Evolutionary conservation across 2,797 vertebrate genomes (phyloP), one percentile per base, ranked within the genome.

Genomic region (Pseudotriccus pelzelni): DNA sequence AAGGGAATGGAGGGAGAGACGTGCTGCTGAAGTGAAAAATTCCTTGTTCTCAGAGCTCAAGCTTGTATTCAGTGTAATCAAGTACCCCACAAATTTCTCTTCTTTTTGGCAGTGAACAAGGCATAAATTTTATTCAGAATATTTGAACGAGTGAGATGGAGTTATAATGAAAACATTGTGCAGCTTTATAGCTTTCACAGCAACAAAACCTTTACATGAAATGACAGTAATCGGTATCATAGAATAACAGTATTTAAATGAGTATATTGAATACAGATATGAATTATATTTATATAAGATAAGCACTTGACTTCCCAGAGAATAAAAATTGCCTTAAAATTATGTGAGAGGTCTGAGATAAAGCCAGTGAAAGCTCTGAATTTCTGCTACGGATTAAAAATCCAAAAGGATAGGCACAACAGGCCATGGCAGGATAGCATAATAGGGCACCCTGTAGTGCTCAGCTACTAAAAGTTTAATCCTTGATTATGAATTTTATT

Each of bases 401-500:
- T 86, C 90, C 58, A 75, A 87, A 94, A 95, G 95, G 93, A 96
- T 93, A 92, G 83, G 46, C 93, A 87, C 81, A 93, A 96, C 90
- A 94, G 81, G 68, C 94, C 89, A 34, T 76, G 82, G 85, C 83
- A 93, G 56, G 47, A 79, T 59, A 81, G 37, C 91, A 95, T 96
- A 97, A 97, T 93, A 84, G 74, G 84, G 92, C 94, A 95, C 94
- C 95, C 97, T 88, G 95, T 96, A 93, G 97, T 96, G 94, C 70
- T 93, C 81, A 87, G 86, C 95, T 96, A 91, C 95, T 94, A 76
- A 90, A 97, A 89, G 87, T 95, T 94, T 97, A 97, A 97, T 97
- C 97, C 97, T 96, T 84, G 59, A 75, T 94, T 97, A 91, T 91
- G 73, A 95, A 74, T 95, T 91, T 93, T 94, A 92, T 92, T 95